Percentiles rank a stretch among this genome's conserved stretches.
These are phyloP conservation scores for Drosophila murphyi DNA, from an alignment of 1,140 invertebrate species.

Conservation along the genomic window DNA sequence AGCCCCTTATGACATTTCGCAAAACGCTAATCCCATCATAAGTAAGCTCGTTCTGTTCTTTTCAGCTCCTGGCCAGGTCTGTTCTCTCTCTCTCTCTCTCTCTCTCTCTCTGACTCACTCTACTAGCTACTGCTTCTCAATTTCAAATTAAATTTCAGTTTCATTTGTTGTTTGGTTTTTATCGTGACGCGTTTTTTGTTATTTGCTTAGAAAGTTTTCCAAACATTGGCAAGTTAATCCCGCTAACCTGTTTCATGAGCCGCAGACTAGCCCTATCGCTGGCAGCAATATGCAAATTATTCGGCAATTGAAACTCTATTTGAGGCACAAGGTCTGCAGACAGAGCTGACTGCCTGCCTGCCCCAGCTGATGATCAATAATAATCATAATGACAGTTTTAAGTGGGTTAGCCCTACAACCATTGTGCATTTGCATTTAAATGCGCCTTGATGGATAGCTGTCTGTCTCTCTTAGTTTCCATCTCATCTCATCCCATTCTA, in stretches of 20 bases:
- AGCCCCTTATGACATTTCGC: constrained; percentile 68
- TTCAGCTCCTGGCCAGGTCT: constrained; percentile 22
- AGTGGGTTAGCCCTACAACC: constrained; percentile 68
- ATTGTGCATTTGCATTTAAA: constrained; percentile 60
- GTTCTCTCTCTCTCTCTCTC: not conserved
- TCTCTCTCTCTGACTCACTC: not conserved
- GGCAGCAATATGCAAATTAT: constrained; percentile 65
- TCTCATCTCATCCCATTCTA: constrained; percentile 6
- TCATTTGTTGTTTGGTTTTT: constrained; percentile 52
- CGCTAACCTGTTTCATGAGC: constrained; percentile 58
- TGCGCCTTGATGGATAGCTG: constrained; percentile 73
- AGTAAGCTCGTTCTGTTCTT: constrained; percentile 48
- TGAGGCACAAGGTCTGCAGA: not conserved
- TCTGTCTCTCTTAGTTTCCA: constrained; percentile 14
- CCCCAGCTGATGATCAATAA: constrained; percentile 74
- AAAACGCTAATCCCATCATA: constrained; percentile 72
- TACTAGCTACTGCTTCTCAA: constrained; percentile 39
- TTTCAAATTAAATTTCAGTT: constrained; percentile 70
- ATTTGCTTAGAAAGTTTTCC: constrained; percentile 75
- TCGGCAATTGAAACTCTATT: constrained; percentile 51
- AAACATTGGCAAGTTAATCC: constrained; percentile 76
- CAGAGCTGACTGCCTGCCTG: not conserved
- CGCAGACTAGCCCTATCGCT: constrained; percentile 33
- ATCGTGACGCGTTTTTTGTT: constrained; percentile 34
- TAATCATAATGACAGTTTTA: constrained; percentile 82